A percentile compares a stretch with the other conserved stretches of the same genome.
These are phyloP conservation scores for Macropus fuliginosus DNA, from an alignment of 2,797 vertebrate species.

Conservation along the genomic window DNA sequence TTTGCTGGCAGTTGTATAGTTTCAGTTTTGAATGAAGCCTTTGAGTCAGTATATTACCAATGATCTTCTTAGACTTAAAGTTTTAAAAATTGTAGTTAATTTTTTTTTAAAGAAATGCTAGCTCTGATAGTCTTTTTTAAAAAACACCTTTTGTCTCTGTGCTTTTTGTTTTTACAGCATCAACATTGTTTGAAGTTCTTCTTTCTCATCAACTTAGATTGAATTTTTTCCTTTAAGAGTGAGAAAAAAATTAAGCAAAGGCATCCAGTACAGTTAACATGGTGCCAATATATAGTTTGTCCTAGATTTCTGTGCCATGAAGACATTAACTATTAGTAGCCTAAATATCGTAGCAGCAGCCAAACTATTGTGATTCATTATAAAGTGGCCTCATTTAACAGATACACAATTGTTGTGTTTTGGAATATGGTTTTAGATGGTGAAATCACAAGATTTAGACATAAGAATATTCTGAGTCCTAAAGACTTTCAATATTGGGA, in stretches of 20 bases:
- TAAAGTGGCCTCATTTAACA: neutral
- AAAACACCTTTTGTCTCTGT: neutral
- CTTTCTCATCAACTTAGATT: neutral
- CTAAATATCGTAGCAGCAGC: too few relatives aligned
- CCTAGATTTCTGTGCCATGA: neutral
- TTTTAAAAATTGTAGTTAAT: neutral
- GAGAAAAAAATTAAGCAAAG: neutral
- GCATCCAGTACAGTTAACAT: too few relatives aligned
- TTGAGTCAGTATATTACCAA: neutral
- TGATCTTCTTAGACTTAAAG: neutral
- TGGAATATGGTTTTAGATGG: neutral
- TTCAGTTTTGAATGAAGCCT: neutral
- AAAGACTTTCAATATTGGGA: neutral
- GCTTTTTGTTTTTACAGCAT: neutral
- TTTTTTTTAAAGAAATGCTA: neutral
- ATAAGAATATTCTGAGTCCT: neutral
- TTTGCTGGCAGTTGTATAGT: neutral
- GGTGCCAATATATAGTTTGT: too few relatives aligned
- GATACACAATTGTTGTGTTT: neutral
- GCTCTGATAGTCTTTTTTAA: neutral
- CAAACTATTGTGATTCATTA: neutral
- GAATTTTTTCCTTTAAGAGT: neutral
- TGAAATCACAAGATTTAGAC: neutral
- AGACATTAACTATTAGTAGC: neutral
- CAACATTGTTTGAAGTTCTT: neutral